Conservation (phyloP, 2,113 vertebrate genomes). For the Mormyrus lacerda region DNA sequence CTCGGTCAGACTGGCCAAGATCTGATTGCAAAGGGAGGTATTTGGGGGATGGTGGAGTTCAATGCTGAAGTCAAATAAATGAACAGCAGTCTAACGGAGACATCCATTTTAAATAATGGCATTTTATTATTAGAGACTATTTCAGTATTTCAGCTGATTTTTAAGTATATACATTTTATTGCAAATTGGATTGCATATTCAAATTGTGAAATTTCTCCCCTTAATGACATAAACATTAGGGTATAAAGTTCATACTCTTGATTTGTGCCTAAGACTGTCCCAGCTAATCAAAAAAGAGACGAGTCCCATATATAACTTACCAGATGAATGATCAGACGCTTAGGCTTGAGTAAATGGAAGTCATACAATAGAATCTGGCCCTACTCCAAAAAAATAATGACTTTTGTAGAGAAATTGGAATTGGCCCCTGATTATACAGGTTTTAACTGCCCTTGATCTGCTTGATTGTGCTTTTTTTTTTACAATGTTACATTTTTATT, state of each 20-base stretch:
- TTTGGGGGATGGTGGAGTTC: not conserved
- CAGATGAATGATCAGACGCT: not conserved
- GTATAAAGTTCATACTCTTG: not conserved
- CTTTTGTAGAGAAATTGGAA: not conserved
- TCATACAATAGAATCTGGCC: not conserved
- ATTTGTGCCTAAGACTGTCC: not conserved
- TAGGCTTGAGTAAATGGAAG: not conserved
- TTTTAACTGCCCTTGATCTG: not conserved
- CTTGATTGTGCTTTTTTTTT: not conserved
- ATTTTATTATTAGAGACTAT: not conserved
- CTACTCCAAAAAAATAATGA: not conserved
- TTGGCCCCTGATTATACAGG: not conserved
- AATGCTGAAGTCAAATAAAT: not conserved
- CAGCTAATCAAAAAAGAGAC: not conserved
- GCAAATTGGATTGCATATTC: not conserved
- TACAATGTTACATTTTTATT: not conserved
- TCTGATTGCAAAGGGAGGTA: not conserved
- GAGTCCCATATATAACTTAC: not conserved
- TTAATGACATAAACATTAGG: not conserved
- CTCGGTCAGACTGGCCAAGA: not conserved
- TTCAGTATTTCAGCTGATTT: not conserved
- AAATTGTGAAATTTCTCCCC: not conserved
- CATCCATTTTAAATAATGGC: not conserved
- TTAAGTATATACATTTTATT: not conserved
- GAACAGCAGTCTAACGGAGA: not conserved